A percentile compares a stretch with the other conserved stretches of the same genome.
Evolutionary conservation across 1,140 invertebrate species (phyloP).

Genomic region (Calliopsis andreniformis): DNA sequence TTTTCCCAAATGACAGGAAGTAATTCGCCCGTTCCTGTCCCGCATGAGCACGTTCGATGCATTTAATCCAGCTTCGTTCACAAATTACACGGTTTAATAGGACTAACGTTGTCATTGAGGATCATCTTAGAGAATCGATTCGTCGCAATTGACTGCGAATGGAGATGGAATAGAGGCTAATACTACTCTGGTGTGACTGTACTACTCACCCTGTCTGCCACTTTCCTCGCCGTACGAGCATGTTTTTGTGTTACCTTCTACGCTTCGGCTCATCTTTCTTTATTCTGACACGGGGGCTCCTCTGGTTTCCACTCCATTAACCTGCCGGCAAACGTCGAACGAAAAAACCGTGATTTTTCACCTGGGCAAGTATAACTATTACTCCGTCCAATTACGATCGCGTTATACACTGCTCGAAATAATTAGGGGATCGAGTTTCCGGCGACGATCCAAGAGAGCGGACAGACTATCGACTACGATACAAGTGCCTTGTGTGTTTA

Average conservation of each 20-base stretch:
- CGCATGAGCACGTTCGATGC: constrained; percentile 16
- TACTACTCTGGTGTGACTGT: constrained; percentile 26
- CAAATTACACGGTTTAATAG: no score
- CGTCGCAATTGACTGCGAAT: not conserved
- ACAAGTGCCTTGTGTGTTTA: not conserved
- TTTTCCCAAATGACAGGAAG: constrained; percentile 17
- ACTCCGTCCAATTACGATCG: constrained; percentile 24
- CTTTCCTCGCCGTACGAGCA: constrained; percentile 20
- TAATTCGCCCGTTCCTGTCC: constrained; percentile 21
- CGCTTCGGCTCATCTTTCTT: constrained; percentile 10
- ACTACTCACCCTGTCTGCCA: constrained; percentile 14
- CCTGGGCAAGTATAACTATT: not conserved
- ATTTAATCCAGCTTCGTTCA: no score
- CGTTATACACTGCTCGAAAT: constrained; percentile 5
- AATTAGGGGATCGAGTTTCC: constrained; percentile 28
- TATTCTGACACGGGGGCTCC: constrained; percentile 5
- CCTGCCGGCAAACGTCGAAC: not conserved
- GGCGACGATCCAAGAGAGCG: not conserved
- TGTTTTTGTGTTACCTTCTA: constrained; percentile 49
- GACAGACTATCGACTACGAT: not conserved
- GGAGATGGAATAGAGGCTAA: not conserved
- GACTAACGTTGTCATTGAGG: no score
- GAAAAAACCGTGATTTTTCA: constrained; percentile 22
- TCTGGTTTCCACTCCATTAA: not conserved
- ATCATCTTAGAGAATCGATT: no score